Conservation (phyloP, 2,888 invertebrate genomes). For the Drosophila paramelanica region DNA sequence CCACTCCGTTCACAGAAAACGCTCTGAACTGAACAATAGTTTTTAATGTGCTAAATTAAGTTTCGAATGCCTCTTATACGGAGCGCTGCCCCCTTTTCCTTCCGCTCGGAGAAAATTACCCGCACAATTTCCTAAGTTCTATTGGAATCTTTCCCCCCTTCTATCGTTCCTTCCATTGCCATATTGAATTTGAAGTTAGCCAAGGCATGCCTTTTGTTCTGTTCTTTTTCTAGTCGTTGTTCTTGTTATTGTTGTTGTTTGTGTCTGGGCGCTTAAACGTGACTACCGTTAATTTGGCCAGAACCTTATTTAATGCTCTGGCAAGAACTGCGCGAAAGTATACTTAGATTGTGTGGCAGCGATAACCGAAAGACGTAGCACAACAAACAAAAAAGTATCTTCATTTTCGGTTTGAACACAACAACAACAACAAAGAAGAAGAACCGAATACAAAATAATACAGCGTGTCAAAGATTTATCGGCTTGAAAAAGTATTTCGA, state of each 20-base stretch:
- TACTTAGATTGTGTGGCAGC: constrained; percentile 45
- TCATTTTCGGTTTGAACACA: constrained; percentile 32
- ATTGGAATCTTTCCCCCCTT: constrained; percentile 1
- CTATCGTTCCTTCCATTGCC: constrained; percentile 17
- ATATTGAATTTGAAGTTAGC: constrained; percentile 59
- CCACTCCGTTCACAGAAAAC: constrained; percentile 17
- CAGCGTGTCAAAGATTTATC: constrained; percentile 67
- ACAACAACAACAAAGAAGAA: neutral
- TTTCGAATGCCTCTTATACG: constrained; percentile 47
- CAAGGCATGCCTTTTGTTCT: constrained; percentile 51
- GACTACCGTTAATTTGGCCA: constrained; percentile 77
- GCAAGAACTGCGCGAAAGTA: constrained; percentile 37
- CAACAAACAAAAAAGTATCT: constrained; percentile 46
- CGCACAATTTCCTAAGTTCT: constrained; percentile 45
- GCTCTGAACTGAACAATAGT: constrained; percentile 61
- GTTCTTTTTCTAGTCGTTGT: constrained; percentile 7
- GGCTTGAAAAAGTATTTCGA: constrained; percentile 61
- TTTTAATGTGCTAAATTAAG: constrained; percentile 78
- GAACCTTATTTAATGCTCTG: constrained; percentile 62
- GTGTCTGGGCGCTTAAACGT: constrained; percentile 64
- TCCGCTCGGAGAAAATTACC: constrained; percentile 45
- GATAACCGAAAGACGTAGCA: constrained; percentile 41
- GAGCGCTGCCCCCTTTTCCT: constrained; percentile 4
- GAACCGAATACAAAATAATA: constrained; percentile 27
- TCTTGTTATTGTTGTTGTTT: constrained; percentile 41